Percentiles rank a stretch among this genome's conserved stretches.
Conservation (phyloP, 2,113 vertebrate genomes). For the Neolamprologus kungweensis region DNA sequence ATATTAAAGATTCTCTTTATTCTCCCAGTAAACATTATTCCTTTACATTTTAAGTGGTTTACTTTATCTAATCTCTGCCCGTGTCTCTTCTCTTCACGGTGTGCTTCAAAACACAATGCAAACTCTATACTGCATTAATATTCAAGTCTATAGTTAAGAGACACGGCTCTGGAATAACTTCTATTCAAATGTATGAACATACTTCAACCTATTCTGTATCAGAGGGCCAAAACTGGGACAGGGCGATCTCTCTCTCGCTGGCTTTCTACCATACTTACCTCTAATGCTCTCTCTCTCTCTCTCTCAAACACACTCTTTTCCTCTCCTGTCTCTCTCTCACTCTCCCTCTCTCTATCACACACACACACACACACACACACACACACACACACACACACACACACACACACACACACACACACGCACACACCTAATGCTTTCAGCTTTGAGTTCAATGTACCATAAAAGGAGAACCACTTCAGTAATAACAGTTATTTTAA, state of each 20-base stretch:
- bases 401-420: not conserved
- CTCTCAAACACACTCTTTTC: not conserved
- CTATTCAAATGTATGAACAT: slow-evolving; percentile 30
- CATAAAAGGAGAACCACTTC: slow-evolving; percentile 46
- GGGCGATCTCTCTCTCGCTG: not conserved
- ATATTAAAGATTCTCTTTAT: not conserved
- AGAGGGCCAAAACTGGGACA: slow-evolving; percentile 49
- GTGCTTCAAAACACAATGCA: not conserved
- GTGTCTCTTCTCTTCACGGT: not conserved
- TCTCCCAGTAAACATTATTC: not conserved
- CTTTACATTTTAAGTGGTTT: not conserved
- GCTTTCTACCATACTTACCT: slow-evolving; percentile 21
- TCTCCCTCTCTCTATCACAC: not conserved
- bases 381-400: not conserved
- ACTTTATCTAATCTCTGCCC: not conserved
- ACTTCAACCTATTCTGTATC: slow-evolving; percentile 27
- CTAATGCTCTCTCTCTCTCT: not conserved
- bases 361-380: not conserved
- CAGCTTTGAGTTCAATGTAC: slow-evolving; percentile 44
- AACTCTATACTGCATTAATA: slow-evolving; percentile 16
- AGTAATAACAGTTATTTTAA: slow-evolving; percentile 55
- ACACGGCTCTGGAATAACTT: not conserved
- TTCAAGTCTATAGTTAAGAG: slow-evolving; percentile 14
- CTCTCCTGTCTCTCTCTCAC: not conserved
- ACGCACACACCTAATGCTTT: slow-evolving; percentile 22